Percentiles rank a stretch among this genome's conserved stretches.
phyloP scores from a whole-genome alignment of 2,888 invertebrate species.

The Cephus pulcher region DNA sequence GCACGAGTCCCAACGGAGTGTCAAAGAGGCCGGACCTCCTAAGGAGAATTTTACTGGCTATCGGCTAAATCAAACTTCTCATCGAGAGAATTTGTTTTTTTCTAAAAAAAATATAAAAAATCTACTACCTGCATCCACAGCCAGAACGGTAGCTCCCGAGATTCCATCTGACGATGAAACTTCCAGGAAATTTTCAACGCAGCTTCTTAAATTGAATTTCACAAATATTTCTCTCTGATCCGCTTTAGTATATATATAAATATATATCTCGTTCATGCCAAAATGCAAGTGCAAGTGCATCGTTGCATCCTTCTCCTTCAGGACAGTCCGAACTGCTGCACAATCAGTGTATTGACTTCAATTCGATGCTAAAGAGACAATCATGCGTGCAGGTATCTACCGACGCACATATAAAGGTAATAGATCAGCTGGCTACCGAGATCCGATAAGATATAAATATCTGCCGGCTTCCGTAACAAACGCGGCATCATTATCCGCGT shows the following conservation, averaged over 20 bases:
- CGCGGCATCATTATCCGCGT: slow-evolving; percentile 24
- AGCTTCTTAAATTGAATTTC: not conserved
- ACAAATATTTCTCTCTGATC: not conserved
- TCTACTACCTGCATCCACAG: not conserved
- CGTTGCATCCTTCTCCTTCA: not conserved
- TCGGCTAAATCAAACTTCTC: slow-evolving; percentile 37
- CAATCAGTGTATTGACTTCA: not conserved
- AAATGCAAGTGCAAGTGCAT: not conserved
- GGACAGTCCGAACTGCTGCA: not conserved
- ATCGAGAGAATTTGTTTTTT: slow-evolving; percentile 20
- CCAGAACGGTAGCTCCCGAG: not conserved
- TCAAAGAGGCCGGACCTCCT: slow-evolving; percentile 54
- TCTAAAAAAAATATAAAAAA: not conserved
- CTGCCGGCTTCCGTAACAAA: slow-evolving; percentile 1
- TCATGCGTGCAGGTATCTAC: slow-evolving; percentile 15
- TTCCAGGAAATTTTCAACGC: not conserved
- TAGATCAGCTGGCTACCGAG: slow-evolving; percentile 27
- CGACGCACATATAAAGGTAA: slow-evolving; percentile 17
- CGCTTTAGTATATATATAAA: not conserved
- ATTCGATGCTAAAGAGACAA: slow-evolving; percentile 35
- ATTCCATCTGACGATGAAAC: not conserved
- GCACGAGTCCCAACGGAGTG: slow-evolving; percentile 34
- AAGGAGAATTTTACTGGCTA: slow-evolving; percentile 50
- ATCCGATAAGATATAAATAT: slow-evolving; percentile 28
- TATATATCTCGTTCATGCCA: not conserved